Evolutionary conservation across 2,888 invertebrate species (phyloP), one percentile per base, ranked within the genome.

Genomic region (Tinea trinotella): DNA sequence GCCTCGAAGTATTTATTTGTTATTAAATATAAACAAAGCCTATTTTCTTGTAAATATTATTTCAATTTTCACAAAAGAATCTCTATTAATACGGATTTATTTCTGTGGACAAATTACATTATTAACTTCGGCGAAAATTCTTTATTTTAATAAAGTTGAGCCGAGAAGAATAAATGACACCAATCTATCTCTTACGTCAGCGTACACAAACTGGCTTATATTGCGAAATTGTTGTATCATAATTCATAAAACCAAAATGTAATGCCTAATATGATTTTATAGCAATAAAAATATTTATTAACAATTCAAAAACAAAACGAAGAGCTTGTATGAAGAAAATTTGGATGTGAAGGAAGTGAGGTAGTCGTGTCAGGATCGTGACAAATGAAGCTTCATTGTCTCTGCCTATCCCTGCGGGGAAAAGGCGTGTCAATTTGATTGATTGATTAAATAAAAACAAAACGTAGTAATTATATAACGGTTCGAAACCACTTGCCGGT

Each of bases 141-240:
- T 46, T 46, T 46, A 46, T 46, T 46, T 46, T 46, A 46, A 46
- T 46, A 46, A 46, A 46, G 46, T 19, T 17, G 15, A 40, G n/a
- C 46, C 18, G 46, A 46, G 18, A 18, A 17, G 15, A 15, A 46
- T 19, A 46, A 46, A 46, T 46, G 17, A 17, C 19, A 19, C 15
- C 46, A 10, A 46, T 46, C 46, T n/a, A 19, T 46, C 19, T 46
- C 19, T n/a, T 19, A 17, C 46, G 46, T 46, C 46, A 17, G 46
- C 46, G 40, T 12, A 30, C 30, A 30, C 30, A 40, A 13, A 15
- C 40, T 12, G 40, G 40, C 40, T 40, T 40, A 15, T 40, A 40
- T 40, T 40, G 13, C 12, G 13, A 40, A 40, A 40, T 40, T 15
- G 40, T 40, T 40, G 40, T 40, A 40, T 40, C 13, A 40, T 40